Evolutionary conservation across 2,797 vertebrate species (phyloP), one percentile per base, ranked within the genome.

Genomic region (Pteropus rufus): DNA sequence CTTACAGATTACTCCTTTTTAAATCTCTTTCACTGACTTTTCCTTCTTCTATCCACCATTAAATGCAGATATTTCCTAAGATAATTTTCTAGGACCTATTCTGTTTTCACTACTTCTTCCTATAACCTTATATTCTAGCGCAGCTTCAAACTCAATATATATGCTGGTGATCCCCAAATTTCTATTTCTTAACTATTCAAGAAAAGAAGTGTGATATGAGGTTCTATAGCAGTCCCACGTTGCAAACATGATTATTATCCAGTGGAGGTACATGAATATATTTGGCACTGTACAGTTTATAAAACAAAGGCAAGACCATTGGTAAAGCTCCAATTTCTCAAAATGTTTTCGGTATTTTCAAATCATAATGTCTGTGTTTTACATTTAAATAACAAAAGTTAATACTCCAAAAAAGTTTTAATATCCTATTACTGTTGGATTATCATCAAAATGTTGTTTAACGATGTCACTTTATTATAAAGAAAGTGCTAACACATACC

Each of bases 401-500:
- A 97, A 96, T 75, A 92, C 93, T 87, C 94, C 70, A 89, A 96
- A 82, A 89, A 98, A 97, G 94, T 97, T 98, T 90, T 95, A 97
- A 92, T 81, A 97, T 70, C 92, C 91, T 94, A 95, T 52, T 97
- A 92, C 79, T 97, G 15, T 95, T 97, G 97, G 91, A 97, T 93
- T 46, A 97, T 92, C 93, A 96, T 97, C 94, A 97, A 97, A 93
- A 96, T 96, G 87, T 90, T 98, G 93, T 81, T 97, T 93, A 98
- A 96, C 64, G 26, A 95, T 95, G 86, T 85, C 92, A 97, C 84
- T 96, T 96, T 96, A 94, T 91, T 95, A 97, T 86, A 95, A 97
- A 98, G 92, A 93, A 97, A 97, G 76, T 93, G 81, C 91, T 97
- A 97, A 98, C 96, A 97, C 80, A 97, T 95, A 96, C 60, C 89